Evolutionary conservation across 2,113 vertebrate species (phyloP).

Genomic region (Cephalopholis sonnerati): DNA sequence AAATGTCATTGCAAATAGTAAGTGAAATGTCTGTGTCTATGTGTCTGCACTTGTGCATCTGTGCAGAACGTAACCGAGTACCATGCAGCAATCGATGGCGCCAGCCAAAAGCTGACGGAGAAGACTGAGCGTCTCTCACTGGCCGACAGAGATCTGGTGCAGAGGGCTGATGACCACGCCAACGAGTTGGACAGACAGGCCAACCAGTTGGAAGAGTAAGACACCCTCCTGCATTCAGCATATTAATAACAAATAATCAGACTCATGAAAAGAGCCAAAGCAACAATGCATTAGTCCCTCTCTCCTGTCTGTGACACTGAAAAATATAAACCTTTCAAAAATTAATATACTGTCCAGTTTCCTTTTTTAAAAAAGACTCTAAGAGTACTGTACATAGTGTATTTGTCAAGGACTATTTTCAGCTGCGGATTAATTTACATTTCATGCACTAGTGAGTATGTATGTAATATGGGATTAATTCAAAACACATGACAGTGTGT

Average conservation of each 20-base stretch:
- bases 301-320: not conserved
- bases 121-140: constrained; percentile 88
- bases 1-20: not conserved
- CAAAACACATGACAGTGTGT: too few relatives aligned
- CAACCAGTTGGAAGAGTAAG: constrained; percentile 88
- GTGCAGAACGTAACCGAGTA: constrained; percentile 89
- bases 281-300: not conserved
- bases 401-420: not conserved
- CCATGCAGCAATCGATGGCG: constrained; percentile 95
- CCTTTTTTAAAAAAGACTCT: not conserved
- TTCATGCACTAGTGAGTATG: too few relatives aligned
- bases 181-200: constrained; percentile 87
- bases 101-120: constrained; percentile 85
- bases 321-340: not conserved
- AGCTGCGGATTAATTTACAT: too few relatives aligned
- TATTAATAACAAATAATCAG: not conserved
- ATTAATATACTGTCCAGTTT: not conserved
- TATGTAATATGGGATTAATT: too few relatives aligned
- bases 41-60: constrained; percentile 1
- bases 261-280: not conserved
- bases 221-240: not conserved
- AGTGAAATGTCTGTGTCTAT: not conserved
- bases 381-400: not conserved
- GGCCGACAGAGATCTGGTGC: constrained; percentile 88
- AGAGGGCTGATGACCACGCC: constrained; percentile 87